Evolutionary conservation across 2,113 vertebrate species (phyloP), one percentile per base, ranked within the genome.

Genomic region (Paraplagusia blochii): DNA sequence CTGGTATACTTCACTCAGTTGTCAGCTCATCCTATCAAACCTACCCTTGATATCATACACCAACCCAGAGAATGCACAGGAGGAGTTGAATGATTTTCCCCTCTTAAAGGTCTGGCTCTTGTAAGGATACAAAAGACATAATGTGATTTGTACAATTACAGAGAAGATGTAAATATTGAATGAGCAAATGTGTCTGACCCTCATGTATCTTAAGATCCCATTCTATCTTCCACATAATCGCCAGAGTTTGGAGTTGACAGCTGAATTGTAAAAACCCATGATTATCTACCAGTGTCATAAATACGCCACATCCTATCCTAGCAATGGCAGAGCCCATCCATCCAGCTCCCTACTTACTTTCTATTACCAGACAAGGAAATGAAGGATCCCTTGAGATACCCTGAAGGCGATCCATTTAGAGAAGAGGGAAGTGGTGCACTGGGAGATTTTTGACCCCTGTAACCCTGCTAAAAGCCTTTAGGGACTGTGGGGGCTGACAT

Each of bases 351-450:
- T 63, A 56, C 77, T 70, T 66, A 55, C 60, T 74, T 80, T 76
- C 68, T 58, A 80, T 82, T 78, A 76, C 72, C 62, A 48, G 45
- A 36, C 58, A 51, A 55, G 66, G 74, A 84, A 80, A 81, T 77
- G 63, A 72, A 77, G 58, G 68, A 56, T 77, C 79, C 80, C 80
- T 35, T 36, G 53, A 69, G 83, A 80, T 64, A 62, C 59, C 72
- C 76, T 72, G 40, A 77, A 80, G 74, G 67, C 73, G 69, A 72
- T 76, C 63, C 76, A 80, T 76, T 87, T 75, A 74, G 53, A 66
- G 48, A 34, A 15, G 19, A 62, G 59, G 63, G 61, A 61, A 69
- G 67, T 44, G 59, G 48, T 44, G 38, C 68, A 63, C 67, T 62
- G 53, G 65, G 69, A 59, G 61, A 35, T 63, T 38, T 75, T 66